These are phyloP conservation scores for Coregonus suidteri DNA, from an alignment of 2,797 vertebrate species.

Conservation along the genomic window DNA sequence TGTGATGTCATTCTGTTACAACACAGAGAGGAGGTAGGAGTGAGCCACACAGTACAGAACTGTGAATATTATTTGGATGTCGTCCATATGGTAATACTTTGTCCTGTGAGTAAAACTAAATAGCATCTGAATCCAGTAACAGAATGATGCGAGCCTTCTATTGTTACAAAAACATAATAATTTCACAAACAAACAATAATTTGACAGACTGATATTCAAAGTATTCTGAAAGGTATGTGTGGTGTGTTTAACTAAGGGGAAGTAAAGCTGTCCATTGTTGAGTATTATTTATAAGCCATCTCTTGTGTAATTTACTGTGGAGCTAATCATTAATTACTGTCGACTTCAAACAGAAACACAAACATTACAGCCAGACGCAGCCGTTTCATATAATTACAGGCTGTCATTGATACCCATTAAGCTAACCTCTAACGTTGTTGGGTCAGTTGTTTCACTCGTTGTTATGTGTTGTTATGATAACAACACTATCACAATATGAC, in stretches of 20 bases:
- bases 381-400: too few relatives aligned
- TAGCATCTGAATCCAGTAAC: background rate
- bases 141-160: background rate
- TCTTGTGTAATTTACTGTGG: background rate
- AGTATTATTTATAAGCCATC: background rate
- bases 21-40: background rate
- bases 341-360: conserved; percentile 31
- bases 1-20: conserved; percentile 91
- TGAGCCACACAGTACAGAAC: background rate
- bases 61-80: background rate
- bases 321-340: background rate
- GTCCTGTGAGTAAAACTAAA: background rate
- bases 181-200: too few relatives aligned
- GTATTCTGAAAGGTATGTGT: background rate
- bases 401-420: too few relatives aligned
- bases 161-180: background rate
- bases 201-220: too few relatives aligned
- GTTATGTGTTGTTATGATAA: background rate
- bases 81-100: background rate
- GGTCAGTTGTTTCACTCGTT: conserved; percentile 15
- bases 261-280: background rate
- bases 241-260: background rate
- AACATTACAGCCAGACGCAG: conserved; percentile 25
- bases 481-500: background rate
- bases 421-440: too few relatives aligned